Evolutionary conservation across 2,888 invertebrate genomes (phyloP).

Genomic region (Belgica antarctica): DNA sequence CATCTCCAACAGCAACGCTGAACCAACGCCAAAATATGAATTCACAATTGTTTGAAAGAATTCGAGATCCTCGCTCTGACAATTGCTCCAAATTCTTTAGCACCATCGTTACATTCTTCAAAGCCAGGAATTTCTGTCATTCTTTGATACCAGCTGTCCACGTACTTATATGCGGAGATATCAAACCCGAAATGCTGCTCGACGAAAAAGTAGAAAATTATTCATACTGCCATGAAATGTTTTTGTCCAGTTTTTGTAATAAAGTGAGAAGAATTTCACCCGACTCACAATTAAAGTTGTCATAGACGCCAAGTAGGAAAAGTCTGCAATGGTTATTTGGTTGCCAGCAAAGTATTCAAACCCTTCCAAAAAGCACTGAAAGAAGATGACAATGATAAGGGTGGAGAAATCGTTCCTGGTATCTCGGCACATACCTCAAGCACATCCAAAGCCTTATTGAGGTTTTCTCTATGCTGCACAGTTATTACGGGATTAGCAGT

Average conservation of each 20-base stretch:
- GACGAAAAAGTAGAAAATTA: neutral
- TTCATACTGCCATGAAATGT: neutral
- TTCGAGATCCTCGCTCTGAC: neutral
- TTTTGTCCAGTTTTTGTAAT: no score
- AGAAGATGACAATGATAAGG: neutral
- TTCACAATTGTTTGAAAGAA: neutral
- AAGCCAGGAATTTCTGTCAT: slow-evolving; percentile 49
- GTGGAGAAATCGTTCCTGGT: neutral
- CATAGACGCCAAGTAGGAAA: slow-evolving; percentile 54
- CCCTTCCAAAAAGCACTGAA: slow-evolving; percentile 53
- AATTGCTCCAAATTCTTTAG: slow-evolving; percentile 26
- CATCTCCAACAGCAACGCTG: no score
- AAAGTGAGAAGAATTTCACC: no score
- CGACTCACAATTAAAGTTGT: slow-evolving; percentile 47
- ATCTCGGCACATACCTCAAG: slow-evolving; percentile 50
- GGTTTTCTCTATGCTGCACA: slow-evolving; percentile 46
- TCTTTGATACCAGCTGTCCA: slow-evolving; percentile 55
- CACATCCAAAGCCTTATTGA: slow-evolving; percentile 56
- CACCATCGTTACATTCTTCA: slow-evolving; percentile 28
- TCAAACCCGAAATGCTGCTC: slow-evolving; percentile 52
- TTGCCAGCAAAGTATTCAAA: slow-evolving; percentile 57
- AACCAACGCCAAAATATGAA: neutral
- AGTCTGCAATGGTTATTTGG: slow-evolving; percentile 58
- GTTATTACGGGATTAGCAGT: slow-evolving; percentile 2
- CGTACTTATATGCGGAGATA: slow-evolving; percentile 54